Percentiles rank a stretch among this genome's conserved stretches.
These are phyloP conservation scores for Betta splendens DNA, from an alignment of 2,797 vertebrate species.

Conservation along the genomic window DNA sequence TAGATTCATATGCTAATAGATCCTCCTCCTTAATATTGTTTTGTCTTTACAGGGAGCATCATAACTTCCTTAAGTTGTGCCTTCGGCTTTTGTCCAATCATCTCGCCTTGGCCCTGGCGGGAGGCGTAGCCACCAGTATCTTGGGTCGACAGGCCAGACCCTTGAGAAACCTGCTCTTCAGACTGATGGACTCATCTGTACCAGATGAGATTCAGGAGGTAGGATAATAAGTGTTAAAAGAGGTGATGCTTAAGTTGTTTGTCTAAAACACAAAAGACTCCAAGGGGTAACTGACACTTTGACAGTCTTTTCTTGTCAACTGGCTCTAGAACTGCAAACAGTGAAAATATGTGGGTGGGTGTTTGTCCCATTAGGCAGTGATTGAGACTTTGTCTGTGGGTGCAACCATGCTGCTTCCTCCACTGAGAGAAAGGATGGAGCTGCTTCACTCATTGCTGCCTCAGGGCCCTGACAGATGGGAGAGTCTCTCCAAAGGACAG, in stretches of 20 bases:
- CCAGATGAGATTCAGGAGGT: slow-evolving; percentile 87
- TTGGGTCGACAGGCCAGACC: slow-evolving; percentile 84
- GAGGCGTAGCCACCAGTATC: slow-evolving; percentile 84
- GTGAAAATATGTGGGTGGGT: slow-evolving; percentile 8
- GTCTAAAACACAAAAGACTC: too few species aligned
- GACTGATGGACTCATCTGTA: slow-evolving; percentile 84
- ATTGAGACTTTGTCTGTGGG: slow-evolving; percentile 85
- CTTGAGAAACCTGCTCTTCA: slow-evolving; percentile 85
- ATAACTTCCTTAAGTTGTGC: slow-evolving; percentile 85
- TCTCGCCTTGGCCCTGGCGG: slow-evolving; percentile 83
- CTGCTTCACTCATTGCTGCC: slow-evolving; percentile 85
- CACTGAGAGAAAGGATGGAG: slow-evolving; percentile 86
- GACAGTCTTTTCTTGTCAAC: background rate
- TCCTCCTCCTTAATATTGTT: too few species aligned
- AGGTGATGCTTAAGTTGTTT: too few species aligned
- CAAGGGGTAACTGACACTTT: background rate
- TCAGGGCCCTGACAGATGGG: slow-evolving; percentile 86
- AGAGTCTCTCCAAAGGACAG: slow-evolving; percentile 88
- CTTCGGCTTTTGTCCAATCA: slow-evolving; percentile 86
- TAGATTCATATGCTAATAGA: too few species aligned
- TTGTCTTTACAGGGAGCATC: slow-evolving; percentile 79
- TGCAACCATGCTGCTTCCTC: slow-evolving; percentile 85
- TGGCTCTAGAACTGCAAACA: background rate
- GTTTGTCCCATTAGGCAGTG: slow-evolving; percentile 76
- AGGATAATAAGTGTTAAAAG: slow-evolving; percentile 1